Percentiles rank a stretch among this genome's conserved stretches.
phyloP scores from a whole-genome alignment of 2,797 vertebrate genomes.

The Sebastes aleutianus region DNA sequence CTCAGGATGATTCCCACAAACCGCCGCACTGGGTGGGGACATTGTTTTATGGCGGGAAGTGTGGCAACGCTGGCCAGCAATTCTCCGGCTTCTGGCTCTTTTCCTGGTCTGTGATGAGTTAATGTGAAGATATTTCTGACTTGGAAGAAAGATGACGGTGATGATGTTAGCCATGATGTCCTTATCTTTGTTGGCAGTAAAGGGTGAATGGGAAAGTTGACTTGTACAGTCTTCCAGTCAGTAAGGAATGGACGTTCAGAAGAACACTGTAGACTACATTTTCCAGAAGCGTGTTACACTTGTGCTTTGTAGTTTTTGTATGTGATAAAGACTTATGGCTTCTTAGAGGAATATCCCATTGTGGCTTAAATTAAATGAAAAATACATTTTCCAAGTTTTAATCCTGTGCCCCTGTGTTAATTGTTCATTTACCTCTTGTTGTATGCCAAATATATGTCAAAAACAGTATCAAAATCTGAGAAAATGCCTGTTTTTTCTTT shows the following conservation, averaged over 20 bases:
- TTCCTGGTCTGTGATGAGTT: slow-evolving; percentile 1
- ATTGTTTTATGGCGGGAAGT: slow-evolving; percentile 23
- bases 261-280: not conserved
- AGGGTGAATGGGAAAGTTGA: not conserved
- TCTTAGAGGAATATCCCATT: not conserved
- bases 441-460: not conserved
- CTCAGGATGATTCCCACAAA: slow-evolving; percentile 20
- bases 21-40: not conserved
- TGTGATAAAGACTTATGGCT: not conserved
- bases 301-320: not conserved
- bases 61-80: not conserved
- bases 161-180: not conserved
- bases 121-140: not conserved
- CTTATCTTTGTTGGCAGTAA: not conserved
- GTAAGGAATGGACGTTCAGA: not conserved
- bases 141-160: not conserved
- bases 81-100: not conserved
- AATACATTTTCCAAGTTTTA: not conserved
- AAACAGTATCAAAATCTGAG: not conserved
- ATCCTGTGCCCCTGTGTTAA: not conserved
- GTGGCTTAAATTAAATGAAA: not conserved
- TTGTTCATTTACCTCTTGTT: not conserved
- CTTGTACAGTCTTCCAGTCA: not conserved
- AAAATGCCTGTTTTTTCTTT: not conserved
- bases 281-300: not conserved